These are phyloP conservation scores for Garrulus glandarius DNA, from an alignment of 2,797 vertebrate species.

Conservation along the genomic window DNA sequence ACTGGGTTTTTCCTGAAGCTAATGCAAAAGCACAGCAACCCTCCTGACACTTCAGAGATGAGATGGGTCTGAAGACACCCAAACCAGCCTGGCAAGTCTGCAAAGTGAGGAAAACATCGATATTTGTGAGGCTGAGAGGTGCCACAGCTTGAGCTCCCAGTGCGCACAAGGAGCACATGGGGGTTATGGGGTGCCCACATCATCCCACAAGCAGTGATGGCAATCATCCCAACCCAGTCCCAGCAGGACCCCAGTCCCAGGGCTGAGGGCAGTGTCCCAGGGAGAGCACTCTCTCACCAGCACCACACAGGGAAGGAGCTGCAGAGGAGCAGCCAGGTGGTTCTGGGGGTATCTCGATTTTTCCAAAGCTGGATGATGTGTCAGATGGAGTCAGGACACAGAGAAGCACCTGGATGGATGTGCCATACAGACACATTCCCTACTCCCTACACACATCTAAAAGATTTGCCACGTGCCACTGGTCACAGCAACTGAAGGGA, in stretches of 20 bases:
- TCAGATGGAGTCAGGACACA: not conserved
- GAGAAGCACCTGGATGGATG: accelerated
- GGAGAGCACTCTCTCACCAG: not conserved
- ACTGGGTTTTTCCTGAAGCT: not conserved
- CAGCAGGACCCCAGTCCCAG: not conserved
- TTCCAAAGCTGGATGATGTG: not conserved
- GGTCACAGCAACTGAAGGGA: not conserved
- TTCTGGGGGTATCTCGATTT: accelerated
- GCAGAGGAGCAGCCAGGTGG: not conserved
- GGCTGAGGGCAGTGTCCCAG: not conserved
- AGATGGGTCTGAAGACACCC: not conserved
- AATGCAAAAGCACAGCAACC: not conserved
- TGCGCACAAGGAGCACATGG: accelerated
- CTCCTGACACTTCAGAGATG: not conserved
- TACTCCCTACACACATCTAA: accelerated
- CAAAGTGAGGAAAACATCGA: not conserved
- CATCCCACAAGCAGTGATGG: accelerated
- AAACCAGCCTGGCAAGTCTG: not conserved
- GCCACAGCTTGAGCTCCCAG: not conserved
- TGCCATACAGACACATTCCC: not conserved
- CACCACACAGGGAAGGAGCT: not conserved
- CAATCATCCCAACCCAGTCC: accelerated
- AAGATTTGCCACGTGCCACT: not conserved
- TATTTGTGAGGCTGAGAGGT: not conserved
- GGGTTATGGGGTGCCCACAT: not conserved